A percentile compares a stretch with the other conserved stretches of the same genome.
phyloP scores from a whole-genome alignment of 2,888 invertebrate species.

The Ormyrus rosae region DNA sequence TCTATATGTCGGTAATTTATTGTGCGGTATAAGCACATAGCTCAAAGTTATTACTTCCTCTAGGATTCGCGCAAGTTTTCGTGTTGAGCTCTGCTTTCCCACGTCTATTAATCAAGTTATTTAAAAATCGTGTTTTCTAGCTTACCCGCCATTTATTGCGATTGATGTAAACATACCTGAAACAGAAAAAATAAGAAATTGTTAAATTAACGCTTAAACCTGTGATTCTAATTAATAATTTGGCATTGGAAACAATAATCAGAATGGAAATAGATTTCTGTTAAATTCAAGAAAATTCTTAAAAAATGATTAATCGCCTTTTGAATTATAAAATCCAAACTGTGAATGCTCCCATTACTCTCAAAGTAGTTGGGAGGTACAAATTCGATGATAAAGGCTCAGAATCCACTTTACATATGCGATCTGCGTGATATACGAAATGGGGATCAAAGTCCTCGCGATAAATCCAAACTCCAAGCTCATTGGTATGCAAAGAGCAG shows the following conservation, averaged over 20 bases:
- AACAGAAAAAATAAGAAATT: constrained; percentile 14
- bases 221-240: no score
- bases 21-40: constrained; percentile 12
- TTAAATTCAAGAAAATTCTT: no score
- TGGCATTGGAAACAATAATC: no score
- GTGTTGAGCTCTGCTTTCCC: constrained; percentile 38
- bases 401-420: background rate
- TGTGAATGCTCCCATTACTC: background rate
- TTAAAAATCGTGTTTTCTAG: no score
- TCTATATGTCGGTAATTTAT: constrained; percentile 33
- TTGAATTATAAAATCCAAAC: no score
- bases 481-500: constrained; percentile 39
- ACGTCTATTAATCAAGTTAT: constrained; percentile 34
- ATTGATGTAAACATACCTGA: constrained; percentile 12
- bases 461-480: constrained; percentile 22
- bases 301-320: no score
- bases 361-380: background rate
- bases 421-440: background rate
- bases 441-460: background rate
- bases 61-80: constrained; percentile 33
- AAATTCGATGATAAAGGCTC: constrained; percentile 24
- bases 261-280: no score
- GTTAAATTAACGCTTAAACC: background rate
- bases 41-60: constrained; percentile 33
- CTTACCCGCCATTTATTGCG: background rate